phyloP scores from a whole-genome alignment of 2,797 vertebrate species.

The Rhinophrynus dorsalis region DNA sequence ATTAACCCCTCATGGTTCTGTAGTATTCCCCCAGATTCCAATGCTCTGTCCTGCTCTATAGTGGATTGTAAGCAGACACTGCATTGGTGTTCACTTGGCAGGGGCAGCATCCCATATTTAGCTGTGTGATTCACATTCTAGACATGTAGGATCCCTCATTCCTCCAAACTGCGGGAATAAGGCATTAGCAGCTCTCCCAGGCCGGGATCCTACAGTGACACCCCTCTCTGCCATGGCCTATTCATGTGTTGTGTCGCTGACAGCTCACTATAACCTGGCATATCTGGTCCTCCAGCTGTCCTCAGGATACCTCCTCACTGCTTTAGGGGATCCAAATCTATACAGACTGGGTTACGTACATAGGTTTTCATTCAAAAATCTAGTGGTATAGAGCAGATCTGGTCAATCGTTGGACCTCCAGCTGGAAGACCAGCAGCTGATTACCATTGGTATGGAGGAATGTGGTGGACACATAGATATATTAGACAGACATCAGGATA shows the following conservation, averaged over 20 bases:
- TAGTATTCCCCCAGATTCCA: no score
- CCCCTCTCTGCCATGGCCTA: background rate
- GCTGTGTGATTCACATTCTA: slow-evolving; percentile 34
- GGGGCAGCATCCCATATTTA: slow-evolving; percentile 29
- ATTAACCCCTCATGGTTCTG: no score
- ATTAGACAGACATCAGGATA: no score
- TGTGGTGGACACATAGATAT: no score
- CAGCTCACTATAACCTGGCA: background rate
- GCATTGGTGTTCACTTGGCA: slow-evolving; percentile 28
- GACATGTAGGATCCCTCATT: slow-evolving; percentile 34
- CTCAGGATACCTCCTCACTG: background rate
- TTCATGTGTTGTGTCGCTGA: background rate
- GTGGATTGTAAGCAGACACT: slow-evolving; percentile 26
- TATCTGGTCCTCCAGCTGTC: background rate
- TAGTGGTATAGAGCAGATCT: no score
- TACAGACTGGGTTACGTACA: no score
- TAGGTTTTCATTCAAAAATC: no score
- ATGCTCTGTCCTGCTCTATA: background rate
- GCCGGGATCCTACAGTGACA: background rate
- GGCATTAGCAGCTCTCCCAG: slow-evolving; percentile 10
- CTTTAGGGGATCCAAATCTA: background rate
- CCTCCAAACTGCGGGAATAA: slow-evolving; percentile 32
- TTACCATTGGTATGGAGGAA: no score
- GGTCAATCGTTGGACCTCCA: no score
- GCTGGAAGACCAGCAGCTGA: no score